Conservation (phyloP, 2,888 invertebrate genomes). For the Drosophila mulleri region DNA sequence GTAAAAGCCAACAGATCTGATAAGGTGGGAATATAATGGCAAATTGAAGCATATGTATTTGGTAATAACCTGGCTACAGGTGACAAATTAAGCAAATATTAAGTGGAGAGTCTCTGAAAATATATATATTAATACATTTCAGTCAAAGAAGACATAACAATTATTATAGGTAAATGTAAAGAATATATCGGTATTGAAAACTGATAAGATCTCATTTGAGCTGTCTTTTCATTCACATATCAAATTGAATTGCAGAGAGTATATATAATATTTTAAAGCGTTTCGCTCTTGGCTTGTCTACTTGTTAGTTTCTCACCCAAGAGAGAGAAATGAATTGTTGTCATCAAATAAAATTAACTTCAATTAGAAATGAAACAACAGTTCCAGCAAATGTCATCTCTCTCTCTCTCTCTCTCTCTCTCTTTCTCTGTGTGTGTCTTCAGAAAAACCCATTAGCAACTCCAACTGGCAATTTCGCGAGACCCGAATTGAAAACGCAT, state of each 20-base stretch:
- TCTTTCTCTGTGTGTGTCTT: background rate
- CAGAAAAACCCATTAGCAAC: slow-evolving; percentile 52
- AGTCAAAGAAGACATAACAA: no score
- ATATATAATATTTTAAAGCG: no score
- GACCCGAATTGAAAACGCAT: slow-evolving; percentile 54
- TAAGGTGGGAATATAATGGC: background rate
- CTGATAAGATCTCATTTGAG: no score
- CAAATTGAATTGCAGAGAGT: background rate
- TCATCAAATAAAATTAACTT: slow-evolving; percentile 51
- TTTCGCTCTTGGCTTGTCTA: no score
- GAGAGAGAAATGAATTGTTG: slow-evolving; percentile 48
- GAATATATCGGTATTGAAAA: no score
- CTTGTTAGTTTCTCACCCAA: background rate
- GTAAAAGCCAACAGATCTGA: slow-evolving; percentile 17
- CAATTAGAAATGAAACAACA: slow-evolving; percentile 37
- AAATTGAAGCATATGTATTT: background rate
- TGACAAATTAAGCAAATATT: background rate
- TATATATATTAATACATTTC: no score
- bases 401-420: slow-evolving; percentile 1
- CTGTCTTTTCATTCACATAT: background rate
- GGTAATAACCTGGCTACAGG: no score
- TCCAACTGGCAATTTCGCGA: slow-evolving; percentile 46
- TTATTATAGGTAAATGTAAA: no score
- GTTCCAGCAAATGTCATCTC: slow-evolving; percentile 7
- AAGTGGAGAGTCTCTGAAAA: background rate